Percentiles rank a stretch among this genome's conserved stretches.
These are phyloP conservation scores for Coecobrya sp. DNA, from an alignment of 2,888 invertebrate species.

Conservation along the genomic window DNA sequence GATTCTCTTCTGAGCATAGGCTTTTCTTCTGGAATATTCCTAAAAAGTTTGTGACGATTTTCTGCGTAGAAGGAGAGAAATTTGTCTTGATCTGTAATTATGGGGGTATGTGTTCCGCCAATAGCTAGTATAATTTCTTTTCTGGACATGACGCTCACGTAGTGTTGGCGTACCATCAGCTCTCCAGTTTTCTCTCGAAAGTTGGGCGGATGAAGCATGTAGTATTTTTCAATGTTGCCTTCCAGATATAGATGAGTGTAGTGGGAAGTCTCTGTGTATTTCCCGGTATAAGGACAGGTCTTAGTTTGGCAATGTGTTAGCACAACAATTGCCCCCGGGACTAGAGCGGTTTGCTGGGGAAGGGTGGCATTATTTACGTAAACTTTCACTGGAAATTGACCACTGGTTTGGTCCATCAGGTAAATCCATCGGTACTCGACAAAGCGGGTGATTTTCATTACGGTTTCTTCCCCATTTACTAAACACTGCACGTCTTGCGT, in stretches of 20 bases:
- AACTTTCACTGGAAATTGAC: conserved; percentile 44
- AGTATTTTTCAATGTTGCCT: conserved; percentile 44
- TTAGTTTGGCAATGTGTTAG: conserved; percentile 47
- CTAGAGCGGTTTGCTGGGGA: background rate
- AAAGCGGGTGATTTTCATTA: background rate
- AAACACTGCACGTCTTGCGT: background rate
- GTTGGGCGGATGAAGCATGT: conserved; percentile 43
- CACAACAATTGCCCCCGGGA: conserved; percentile 54
- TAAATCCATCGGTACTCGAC: conserved; percentile 43
- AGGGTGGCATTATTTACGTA: conserved; percentile 1
- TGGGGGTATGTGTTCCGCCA: conserved; percentile 46
- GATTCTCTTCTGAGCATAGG: conserved; percentile 38
- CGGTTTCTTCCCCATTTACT: background rate
- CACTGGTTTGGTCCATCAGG: conserved; percentile 36
- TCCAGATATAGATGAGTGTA: conserved; percentile 51
- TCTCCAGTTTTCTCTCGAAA: background rate
- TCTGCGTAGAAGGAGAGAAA: background rate
- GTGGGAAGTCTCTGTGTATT: background rate
- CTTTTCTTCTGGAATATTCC: background rate
- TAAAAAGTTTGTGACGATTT: background rate
- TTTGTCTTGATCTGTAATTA: background rate
- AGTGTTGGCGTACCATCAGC: conserved; percentile 10
- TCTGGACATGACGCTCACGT: background rate
- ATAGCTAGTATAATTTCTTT: conserved; percentile 18
- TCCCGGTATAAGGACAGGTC: background rate